Conservation (phyloP, 2,797 vertebrate genomes). For the Caiman crocodilus region DNA sequence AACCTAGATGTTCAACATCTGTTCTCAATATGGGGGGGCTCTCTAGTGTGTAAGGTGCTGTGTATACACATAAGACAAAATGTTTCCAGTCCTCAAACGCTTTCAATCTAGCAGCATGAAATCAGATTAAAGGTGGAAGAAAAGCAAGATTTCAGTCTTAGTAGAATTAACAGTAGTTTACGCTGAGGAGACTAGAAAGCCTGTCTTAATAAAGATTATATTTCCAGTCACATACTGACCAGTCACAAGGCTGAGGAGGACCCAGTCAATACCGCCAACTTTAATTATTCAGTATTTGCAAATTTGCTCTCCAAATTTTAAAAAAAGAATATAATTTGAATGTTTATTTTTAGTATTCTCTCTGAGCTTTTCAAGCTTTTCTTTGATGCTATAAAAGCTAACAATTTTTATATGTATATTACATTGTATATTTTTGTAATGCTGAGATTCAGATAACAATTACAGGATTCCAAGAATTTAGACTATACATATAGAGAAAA, state of each 20-base stretch:
- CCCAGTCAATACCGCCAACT: background rate
- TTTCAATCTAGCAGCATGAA: background rate
- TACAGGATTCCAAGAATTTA: background rate
- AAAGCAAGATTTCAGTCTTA: background rate
- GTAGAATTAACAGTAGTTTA: background rate
- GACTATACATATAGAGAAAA: background rate
- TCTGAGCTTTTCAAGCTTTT: background rate
- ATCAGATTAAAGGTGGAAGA: background rate
- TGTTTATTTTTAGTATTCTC: background rate
- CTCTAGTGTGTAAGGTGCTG: background rate
- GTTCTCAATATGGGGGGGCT: too few relatives aligned
- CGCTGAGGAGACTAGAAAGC: background rate
- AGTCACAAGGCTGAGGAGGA: background rate
- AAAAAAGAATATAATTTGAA: background rate
- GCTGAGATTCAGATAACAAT: background rate
- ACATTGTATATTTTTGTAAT: background rate
- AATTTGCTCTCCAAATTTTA: background rate
- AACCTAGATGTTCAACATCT: too few relatives aligned
- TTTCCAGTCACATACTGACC: background rate
- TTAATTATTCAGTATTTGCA: background rate
- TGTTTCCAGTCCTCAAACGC: background rate
- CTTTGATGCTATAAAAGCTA: background rate
- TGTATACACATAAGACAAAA: background rate
- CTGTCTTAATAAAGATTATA: background rate
- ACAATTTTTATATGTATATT: too few relatives aligned